Percentiles rank a stretch among this genome's conserved stretches.
phyloP scores from a whole-genome alignment of 2,797 vertebrate species.

The Rhabdophis nuchalis region DNA sequence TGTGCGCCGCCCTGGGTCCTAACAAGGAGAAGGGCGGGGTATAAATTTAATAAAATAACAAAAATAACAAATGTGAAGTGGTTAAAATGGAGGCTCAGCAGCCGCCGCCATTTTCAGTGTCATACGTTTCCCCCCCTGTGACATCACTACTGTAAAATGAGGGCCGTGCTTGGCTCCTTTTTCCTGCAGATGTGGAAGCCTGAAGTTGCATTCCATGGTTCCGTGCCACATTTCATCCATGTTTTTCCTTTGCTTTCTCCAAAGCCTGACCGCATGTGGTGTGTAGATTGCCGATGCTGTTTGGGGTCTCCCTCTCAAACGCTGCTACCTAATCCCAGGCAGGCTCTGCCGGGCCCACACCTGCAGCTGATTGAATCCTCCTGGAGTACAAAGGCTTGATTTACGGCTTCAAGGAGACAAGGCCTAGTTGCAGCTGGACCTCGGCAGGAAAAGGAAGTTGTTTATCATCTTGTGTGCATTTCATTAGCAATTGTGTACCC shows the following conservation, averaged over 20 bases:
- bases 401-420: conserved; percentile 85
- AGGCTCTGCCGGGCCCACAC: conserved; percentile 84
- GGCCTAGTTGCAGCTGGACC: conserved; percentile 87
- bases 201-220: conserved; percentile 91
- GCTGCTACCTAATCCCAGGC: conserved; percentile 83
- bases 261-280: conserved; percentile 80
- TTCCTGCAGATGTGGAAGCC: conserved; percentile 93
- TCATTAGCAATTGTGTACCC: conserved; percentile 85
- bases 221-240: conserved; percentile 93
- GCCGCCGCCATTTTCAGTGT: conserved; percentile 78
- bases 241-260: conserved; percentile 83
- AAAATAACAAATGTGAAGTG: too few relatives aligned
- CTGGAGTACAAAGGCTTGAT: conserved; percentile 95
- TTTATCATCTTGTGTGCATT: conserved; percentile 91
- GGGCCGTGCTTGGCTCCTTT: conserved; percentile 81
- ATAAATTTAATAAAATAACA: too few relatives aligned
- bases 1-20: too few relatives aligned
- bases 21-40: too few relatives aligned
- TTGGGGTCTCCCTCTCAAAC: conserved; percentile 86
- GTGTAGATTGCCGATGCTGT: conserved; percentile 75
- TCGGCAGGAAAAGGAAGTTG: conserved; percentile 97
- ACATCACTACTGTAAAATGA: conserved; percentile 95
- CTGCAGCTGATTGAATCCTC: conserved; percentile 95
- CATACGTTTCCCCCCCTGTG: conserved; percentile 84
- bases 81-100: conserved; percentile 66